Conservation (phyloP, 37 sponge, comb jelly and placozoan species). For the Petrosia ficiformis region DNA sequence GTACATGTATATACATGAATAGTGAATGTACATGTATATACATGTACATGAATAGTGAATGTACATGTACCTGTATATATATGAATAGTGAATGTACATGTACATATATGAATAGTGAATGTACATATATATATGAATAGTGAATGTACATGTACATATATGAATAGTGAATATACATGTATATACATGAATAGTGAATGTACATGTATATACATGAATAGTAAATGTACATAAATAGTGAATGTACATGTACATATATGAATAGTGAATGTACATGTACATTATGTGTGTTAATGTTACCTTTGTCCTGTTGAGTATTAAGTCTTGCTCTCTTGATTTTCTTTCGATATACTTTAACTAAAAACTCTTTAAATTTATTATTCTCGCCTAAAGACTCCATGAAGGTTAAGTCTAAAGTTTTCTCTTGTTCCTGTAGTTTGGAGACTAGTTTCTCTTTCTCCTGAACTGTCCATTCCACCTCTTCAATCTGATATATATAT, state of each 20-base stretch:
- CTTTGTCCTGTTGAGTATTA: too few relatives aligned
- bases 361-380: slow-evolving; percentile 96
- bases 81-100: slow-evolving; percentile 16
- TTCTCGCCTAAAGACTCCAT: slow-evolving; percentile 75
- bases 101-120: slow-evolving; percentile 13
- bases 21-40: too few relatives aligned
- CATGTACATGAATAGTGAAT: slow-evolving; percentile 7
- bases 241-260: slow-evolving; percentile 18
- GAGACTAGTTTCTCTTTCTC: slow-evolving; percentile 55
- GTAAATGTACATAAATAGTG: not conserved
- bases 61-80: too few relatives aligned
- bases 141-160: slow-evolving; percentile 17
- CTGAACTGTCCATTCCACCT: slow-evolving; percentile 37
- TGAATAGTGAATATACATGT: not conserved
- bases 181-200: too few relatives aligned
- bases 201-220: slow-evolving; percentile 14
- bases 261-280: slow-evolving; percentile 13
- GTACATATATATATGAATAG: slow-evolving; percentile 21
- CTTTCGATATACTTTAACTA: slow-evolving; percentile 92
- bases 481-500: slow-evolving; percentile 61
- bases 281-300: slow-evolving; percentile 38
- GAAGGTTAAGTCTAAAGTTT: slow-evolving; percentile 61
- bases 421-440: slow-evolving; percentile 76
- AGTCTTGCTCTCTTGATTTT: slow-evolving; percentile 91
- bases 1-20: slow-evolving; percentile 16